Conservation (phyloP, 2,113 vertebrate species). For the Scomber japonicus region DNA sequence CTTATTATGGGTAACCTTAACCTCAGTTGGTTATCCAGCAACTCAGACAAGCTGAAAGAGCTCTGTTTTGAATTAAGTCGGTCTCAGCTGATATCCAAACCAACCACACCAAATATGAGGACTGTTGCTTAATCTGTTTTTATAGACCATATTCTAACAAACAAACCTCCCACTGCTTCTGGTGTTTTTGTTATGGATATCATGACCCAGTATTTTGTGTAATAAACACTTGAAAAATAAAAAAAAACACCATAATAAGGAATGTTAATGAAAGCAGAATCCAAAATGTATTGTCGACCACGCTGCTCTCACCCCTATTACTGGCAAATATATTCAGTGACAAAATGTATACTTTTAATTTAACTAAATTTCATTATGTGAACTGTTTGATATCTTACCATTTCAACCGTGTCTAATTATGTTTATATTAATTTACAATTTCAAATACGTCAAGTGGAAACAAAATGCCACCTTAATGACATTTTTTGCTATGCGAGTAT, state of each 20-base stretch:
- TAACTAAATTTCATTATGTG: no score
- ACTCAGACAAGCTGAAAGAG: background rate
- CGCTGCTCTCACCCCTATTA: no score
- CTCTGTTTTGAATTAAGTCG: conserved; percentile 35
- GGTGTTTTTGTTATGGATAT: background rate
- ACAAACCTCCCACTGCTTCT: background rate
- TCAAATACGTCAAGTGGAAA: no score
- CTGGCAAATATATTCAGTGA: no score
- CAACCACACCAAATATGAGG: conserved; percentile 7
- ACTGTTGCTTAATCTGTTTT: background rate
- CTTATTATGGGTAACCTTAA: conserved; percentile 24
- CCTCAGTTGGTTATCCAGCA: conserved; percentile 11
- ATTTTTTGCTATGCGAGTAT: no score
- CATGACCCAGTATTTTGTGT: background rate
- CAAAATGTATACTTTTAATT: no score
- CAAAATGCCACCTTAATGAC: no score
- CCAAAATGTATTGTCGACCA: no score
- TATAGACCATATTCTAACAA: background rate
- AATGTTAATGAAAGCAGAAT: no score
- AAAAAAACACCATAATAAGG: background rate
- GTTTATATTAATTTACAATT: no score
- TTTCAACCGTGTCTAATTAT: no score
- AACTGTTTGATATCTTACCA: no score
- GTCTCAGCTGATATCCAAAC: conserved; percentile 5
- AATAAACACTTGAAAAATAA: background rate